A percentile compares a stretch with the other conserved stretches of the same genome.
phyloP scores from a whole-genome alignment of 1,140 invertebrate genomes.

The Anagrus nilaparvatae region DNA sequence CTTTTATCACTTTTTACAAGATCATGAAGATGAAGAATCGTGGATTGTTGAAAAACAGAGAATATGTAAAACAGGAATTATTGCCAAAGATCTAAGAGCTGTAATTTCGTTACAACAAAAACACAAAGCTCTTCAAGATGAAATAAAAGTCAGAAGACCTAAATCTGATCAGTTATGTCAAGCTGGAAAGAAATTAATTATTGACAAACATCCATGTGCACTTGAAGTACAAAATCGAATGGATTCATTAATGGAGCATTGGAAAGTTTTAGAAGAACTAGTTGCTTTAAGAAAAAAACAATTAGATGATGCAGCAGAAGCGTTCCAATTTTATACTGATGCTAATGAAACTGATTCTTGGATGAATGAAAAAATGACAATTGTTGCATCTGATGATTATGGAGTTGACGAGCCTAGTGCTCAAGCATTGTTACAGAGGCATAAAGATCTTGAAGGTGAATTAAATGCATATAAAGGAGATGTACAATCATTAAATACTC shows the following conservation, averaged over 20 bases:
- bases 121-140: conserved; percentile 87
- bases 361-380: conserved; percentile 86
- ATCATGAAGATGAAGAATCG: conserved; percentile 87
- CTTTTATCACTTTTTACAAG: conserved; percentile 91
- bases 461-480: conserved; percentile 84
- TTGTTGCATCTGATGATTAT: conserved; percentile 79
- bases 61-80: conserved; percentile 81
- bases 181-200: conserved; percentile 62
- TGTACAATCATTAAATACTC: conserved; percentile 73
- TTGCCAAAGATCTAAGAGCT: conserved; percentile 84
- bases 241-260: conserved; percentile 72
- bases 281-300: conserved; percentile 73
- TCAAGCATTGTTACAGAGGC: conserved; percentile 72
- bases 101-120: conserved; percentile 87
- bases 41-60: conserved; percentile 89
- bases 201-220: conserved; percentile 65
- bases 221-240: conserved; percentile 69
- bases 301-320: conserved; percentile 87
- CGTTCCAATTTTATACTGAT: conserved; percentile 83
- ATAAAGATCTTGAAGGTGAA: conserved; percentile 82
- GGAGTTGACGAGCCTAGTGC: conserved; percentile 85
- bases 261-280: conserved; percentile 77
- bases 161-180: conserved; percentile 70
- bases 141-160: conserved; percentile 75
- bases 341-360: conserved; percentile 97